phyloP scores from a whole-genome alignment of 2,888 invertebrate species.

The Nezara viridula region DNA sequence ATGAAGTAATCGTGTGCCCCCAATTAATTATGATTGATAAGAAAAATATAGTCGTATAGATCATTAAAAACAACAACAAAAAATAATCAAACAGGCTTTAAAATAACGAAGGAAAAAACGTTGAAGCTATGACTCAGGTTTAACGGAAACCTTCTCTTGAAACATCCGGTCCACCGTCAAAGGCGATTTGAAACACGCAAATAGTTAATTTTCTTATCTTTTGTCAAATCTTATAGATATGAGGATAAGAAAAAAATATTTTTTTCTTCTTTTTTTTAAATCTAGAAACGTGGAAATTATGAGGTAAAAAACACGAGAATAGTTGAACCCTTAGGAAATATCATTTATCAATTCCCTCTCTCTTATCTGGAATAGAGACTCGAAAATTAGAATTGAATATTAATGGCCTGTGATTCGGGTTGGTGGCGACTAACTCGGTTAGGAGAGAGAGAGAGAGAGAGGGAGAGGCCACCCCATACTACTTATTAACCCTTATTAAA shows the following conservation, averaged over 20 bases:
- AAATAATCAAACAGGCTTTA: not conserved
- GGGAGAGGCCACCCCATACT: constrained; percentile 1
- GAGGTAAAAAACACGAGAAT: not conserved
- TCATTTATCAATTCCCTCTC: constrained; percentile 46
- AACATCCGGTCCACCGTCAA: not conserved
- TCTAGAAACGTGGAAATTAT: not conserved
- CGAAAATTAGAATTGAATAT: constrained; percentile 49
- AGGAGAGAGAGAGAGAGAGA: not conserved
- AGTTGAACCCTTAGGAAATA: not conserved
- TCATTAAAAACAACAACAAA: not conserved
- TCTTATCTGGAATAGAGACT: constrained; percentile 38
- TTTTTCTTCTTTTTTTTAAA: not conserved
- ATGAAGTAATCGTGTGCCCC: too few species aligned
- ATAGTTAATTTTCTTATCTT: constrained; percentile 3
- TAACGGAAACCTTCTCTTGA: not conserved
- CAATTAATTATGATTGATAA: too few species aligned
- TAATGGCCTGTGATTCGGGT: constrained; percentile 46
- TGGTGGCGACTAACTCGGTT: constrained; percentile 46
- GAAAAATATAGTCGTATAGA: too few species aligned
- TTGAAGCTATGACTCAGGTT: too few species aligned
- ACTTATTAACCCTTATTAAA: constrained; percentile 48
- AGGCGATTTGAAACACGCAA: not conserved
- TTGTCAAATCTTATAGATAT: not conserved
- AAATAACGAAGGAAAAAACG: not conserved
- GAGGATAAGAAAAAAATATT: not conserved